Base-by-base conservation (phyloP, 2,888 invertebrate species). In the Drosophila sordidula region DNA sequence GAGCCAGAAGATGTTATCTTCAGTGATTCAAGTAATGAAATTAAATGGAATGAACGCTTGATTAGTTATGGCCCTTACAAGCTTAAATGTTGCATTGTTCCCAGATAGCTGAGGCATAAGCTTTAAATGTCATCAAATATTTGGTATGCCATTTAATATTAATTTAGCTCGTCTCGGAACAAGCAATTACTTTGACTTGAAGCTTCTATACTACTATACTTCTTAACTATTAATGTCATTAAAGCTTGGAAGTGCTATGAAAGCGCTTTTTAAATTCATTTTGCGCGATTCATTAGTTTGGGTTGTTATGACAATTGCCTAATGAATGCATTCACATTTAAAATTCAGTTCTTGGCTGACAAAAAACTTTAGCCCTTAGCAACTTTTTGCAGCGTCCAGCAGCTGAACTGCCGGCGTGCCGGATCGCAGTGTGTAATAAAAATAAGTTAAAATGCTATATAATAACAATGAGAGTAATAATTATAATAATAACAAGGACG, bases 401-500 rank as follows among this genome's bases (percentile, higher is more conserved):
- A 3, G 26, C 22, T 34, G 34, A 11, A 12, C 42, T 52, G 51
- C 14, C 16, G 34, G 42, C 34, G 39, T 8, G 45, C 51, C 39
- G 55, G 32, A 45, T 32, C 51, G 59, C 38, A 46, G 58, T 78
- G 51, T 61, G 58, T 66, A 80, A 67, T 78, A 75, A 75, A 84
- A 81, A 76, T 71, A 62, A 75, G 66, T 68, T 76, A 51, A 77
- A 87, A 75, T 76, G 65, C 76, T 61, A 71, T 76, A 77, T 63
- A 82, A 84, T 80, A 84, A 78, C 78, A 83, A 84, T 80, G 84
- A 84, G 73, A 65, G 74, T 64, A 74, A 67, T 52, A 69, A 75
- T 72, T 72, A 61, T 14, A 39, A 58, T 34, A 54, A 34, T 34
- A 62, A 56, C 32, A 66, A 66, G 50, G 49, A 54, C 42, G 70